These are phyloP conservation scores for Scaptomyza cyrtandrae DNA, from an alignment of 2,888 invertebrate genomes.

Conservation along the genomic window DNA sequence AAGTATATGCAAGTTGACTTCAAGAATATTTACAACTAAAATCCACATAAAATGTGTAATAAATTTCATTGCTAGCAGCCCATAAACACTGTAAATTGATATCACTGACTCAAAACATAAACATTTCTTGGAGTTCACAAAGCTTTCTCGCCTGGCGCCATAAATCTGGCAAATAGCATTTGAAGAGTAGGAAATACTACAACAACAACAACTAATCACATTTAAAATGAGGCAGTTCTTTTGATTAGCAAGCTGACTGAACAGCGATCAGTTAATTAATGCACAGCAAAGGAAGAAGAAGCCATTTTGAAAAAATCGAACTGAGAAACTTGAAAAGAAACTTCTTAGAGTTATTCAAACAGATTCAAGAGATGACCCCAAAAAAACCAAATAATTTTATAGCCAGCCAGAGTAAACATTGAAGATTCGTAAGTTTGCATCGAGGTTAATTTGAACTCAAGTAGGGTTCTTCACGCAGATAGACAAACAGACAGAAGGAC, in stretches of 20 bases:
- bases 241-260: constrained; percentile 51
- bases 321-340: constrained; percentile 53
- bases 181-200: constrained; percentile 15
- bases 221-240: constrained; percentile 61
- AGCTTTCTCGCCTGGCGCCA: constrained; percentile 58
- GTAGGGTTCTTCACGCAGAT: constrained; percentile 27
- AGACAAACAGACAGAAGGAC: background rate
- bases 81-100: constrained; percentile 53
- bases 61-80: constrained; percentile 14
- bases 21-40: constrained; percentile 17
- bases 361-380: constrained; percentile 56
- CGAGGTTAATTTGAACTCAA: constrained; percentile 32
- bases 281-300: constrained; percentile 45
- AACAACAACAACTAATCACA: constrained; percentile 54
- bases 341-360: constrained; percentile 30
- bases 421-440: constrained; percentile 10
- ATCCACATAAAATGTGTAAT: constrained; percentile 8
- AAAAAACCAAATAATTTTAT: constrained; percentile 27
- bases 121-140: constrained; percentile 44
- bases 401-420: constrained; percentile 44
- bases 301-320: constrained; percentile 39
- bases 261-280: constrained; percentile 62
- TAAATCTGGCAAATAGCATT: constrained; percentile 57
- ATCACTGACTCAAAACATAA: constrained; percentile 36
- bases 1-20: background rate